Base-by-base conservation (phyloP, 2,113 vertebrate genomes). In the Pelodiscus sinensis region DNA sequence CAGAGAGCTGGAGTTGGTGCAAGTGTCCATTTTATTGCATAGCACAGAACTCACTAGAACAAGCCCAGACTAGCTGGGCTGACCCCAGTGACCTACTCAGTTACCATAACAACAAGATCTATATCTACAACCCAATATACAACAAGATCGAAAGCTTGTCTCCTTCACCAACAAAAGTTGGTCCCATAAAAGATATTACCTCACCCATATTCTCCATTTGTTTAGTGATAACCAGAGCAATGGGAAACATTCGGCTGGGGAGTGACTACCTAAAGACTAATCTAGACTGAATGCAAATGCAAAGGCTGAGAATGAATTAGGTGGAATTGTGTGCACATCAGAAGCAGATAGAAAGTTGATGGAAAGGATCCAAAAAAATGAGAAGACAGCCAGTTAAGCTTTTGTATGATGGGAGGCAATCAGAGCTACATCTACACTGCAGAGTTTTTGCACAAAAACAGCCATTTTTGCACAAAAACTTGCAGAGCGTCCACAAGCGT, bases 271-370 rank as follows among this genome's bases (percentile, higher is more conserved):
- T 21, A 75, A 75, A 75, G 73, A 75, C 73, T 44, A 75, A 38
- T 25, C 73, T 71, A 62, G 18, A 68, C 31, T 68, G 35, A 75
- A 75, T 24, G 35, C n/a, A 44, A 75, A 50, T 12, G 24, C 73
- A 75, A 75, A 21, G 22, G 35, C 35, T 75, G 38, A 44, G 73
- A 19, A 44, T 75, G 38, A 44, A 44, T 75, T 75, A 14, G n/a
- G 22, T 75, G 38, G 21, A 75, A 60, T 29, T n/a, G 27, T 58
- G 54, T 44, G 75, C 24, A 82, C 16, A 51, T 44, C 9, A 24
- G 8, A 10, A 57, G 7, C 16, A 38, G 8, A 1, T 2, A 27
- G 3, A 24, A n/a, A 38, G 16, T 5, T 51, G 1, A 29, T 2
- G 8, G 29, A 87, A 22, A 22, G 65, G 65, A 82, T 78, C 1